Conservation (phyloP, 2,797 vertebrate genomes). For the Ambastaia sidthimunki region DNA sequence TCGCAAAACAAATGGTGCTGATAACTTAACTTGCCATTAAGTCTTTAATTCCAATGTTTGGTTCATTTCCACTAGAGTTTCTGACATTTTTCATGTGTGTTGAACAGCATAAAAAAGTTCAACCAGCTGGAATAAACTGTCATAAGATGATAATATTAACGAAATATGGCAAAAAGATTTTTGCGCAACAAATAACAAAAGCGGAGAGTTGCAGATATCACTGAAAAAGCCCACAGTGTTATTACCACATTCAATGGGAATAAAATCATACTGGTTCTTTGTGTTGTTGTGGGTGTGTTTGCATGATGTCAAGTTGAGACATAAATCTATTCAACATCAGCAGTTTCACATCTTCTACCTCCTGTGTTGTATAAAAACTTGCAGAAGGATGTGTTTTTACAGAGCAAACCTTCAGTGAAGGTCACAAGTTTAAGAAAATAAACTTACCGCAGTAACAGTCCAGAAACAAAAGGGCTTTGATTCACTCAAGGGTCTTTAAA, state of each 20-base stretch:
- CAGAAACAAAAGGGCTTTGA: neutral
- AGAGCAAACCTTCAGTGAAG: neutral
- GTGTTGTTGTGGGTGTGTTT: too few species aligned
- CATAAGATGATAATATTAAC: too few species aligned
- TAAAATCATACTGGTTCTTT: too few species aligned
- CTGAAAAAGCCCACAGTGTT: too few species aligned
- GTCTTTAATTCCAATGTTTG: neutral
- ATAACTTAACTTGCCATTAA: neutral
- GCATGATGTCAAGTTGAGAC: neutral
- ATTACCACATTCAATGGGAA: too few species aligned
- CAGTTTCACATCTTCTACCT: neutral
- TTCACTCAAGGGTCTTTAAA: neutral
- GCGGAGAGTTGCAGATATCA: too few species aligned
- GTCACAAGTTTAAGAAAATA: neutral
- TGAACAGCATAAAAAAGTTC: too few species aligned
- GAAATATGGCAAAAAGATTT: too few species aligned
- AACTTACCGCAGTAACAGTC: neutral
- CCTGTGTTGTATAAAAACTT: neutral
- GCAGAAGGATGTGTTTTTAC: constrained; percentile 6
- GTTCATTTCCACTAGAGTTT: neutral
- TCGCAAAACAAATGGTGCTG: neutral
- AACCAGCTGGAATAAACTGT: too few species aligned
- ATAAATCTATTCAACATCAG: neutral
- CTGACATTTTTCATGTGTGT: too few species aligned
- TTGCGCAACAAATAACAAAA: too few species aligned